phyloP scores from a whole-genome alignment of 1,140 invertebrate genomes.

The Homalodisca vitripennis region DNA sequence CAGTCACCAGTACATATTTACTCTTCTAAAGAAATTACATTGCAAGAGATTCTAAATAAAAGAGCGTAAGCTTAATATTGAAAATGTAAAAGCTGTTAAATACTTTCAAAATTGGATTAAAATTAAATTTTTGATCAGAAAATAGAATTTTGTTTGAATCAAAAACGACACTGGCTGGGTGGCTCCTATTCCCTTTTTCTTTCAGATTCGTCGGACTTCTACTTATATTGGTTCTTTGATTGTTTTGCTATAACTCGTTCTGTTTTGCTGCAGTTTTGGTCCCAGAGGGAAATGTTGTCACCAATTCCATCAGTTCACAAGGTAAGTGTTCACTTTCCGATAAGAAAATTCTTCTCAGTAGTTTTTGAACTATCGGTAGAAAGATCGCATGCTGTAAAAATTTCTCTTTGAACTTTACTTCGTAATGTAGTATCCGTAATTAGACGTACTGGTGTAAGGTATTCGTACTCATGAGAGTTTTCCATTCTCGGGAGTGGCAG shows the following conservation, averaged over 20 bases:
- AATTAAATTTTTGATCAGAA: neutral
- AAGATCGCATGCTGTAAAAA: no score
- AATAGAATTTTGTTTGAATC: neutral
- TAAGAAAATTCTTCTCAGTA: no score
- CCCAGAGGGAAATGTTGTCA: neutral
- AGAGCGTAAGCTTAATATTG: neutral
- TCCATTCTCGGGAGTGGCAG: no score
- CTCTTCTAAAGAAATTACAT: no score
- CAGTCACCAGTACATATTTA: neutral
- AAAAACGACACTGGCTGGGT: neutral
- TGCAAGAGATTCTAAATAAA: no score
- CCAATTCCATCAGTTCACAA: no score
- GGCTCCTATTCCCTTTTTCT: conserved; percentile 1
- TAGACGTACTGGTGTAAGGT: no score
- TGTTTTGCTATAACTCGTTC: neutral
- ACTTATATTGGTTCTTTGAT: neutral
- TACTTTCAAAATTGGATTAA: neutral
- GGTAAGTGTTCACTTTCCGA: no score
- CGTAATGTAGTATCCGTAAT: no score
- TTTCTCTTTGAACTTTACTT: no score
- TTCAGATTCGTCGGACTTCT: conserved; percentile 2
- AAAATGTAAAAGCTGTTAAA: neutral
- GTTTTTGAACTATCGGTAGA: no score
- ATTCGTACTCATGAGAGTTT: no score
- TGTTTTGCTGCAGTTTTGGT: conserved; percentile 17